Base-by-base conservation (phyloP, 2,888 invertebrate species). In the Noctua pronuba region DNA sequence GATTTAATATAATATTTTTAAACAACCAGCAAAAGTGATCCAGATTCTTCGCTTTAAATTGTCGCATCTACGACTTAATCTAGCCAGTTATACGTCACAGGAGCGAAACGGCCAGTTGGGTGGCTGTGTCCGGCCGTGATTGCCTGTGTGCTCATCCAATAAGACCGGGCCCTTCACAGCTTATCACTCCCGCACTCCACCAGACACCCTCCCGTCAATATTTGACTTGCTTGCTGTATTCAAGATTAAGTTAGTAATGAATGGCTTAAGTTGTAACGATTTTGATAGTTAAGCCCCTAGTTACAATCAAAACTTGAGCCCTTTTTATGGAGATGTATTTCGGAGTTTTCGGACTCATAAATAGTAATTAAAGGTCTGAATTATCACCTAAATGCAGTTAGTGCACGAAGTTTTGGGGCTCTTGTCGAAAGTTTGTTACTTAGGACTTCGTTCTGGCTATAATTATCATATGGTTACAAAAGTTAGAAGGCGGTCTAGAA, bases 71-170 rank as follows among this genome's bases (percentile, higher is more conserved):
- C 73, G 35, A 28, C 68, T 73, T 85, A 78, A 65, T 88, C 84
- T 88, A 55, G 55, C 44, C 38, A 60, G 55, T 70, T 69, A 67
- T 74, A 82, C 80, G 72, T 84, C 82, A 86, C 77, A 83, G 83
- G 70, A 87, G 82, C 83, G 82, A 87, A 89, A 87, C 88, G 85
- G 87, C 77, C 90, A 88, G 89, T 89, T 90, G 89, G 84, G 77
- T 76, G 85, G 82, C 86, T 75, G 81, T 82, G 90, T 90, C 90
- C 85, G 84, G 85, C 77, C 84, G 85, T 85, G 85, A 91, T 91
- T 90, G 90, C 77, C 87, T 94, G 92, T 93, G 88, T 93, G 90
- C 91, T 85, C 82, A 90, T 86, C 91, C 93, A 93, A 94, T 94
- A 92, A 92, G 83, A 81, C 80, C 75, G 85, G 72, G 82, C 90